phyloP scores from a whole-genome alignment of 2,888 invertebrate species.

The Leucozona laternaria region DNA sequence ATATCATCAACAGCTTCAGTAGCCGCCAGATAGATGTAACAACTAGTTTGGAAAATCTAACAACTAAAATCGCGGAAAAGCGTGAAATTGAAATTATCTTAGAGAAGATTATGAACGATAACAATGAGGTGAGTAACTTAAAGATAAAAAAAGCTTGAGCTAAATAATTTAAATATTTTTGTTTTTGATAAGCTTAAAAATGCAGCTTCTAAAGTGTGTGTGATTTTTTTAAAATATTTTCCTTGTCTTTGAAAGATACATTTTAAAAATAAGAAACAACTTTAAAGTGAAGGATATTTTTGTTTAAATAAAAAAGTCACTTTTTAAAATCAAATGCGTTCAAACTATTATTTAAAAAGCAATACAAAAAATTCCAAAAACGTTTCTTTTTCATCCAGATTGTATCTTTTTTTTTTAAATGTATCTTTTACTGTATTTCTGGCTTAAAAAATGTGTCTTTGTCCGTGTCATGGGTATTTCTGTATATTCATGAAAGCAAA shows the following conservation, averaged over 20 bases:
- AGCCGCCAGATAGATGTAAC: slow-evolving; percentile 87
- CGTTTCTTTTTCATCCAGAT: background rate
- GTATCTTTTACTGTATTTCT: background rate
- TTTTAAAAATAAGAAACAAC: background rate
- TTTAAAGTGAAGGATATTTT: background rate
- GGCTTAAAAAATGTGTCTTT: background rate
- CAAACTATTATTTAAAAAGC: background rate
- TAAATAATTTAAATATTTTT: background rate
- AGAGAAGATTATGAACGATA: slow-evolving; percentile 86
- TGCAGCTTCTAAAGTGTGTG: too few species aligned
- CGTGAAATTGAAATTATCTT: slow-evolving; percentile 84
- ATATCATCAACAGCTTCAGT: slow-evolving; percentile 88
- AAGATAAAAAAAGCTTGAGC: background rate
- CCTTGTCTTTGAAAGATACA: background rate
- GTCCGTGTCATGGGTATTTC: background rate
- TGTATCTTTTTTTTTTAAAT: background rate
- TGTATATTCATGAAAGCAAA: background rate
- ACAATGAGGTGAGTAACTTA: slow-evolving; percentile 86
- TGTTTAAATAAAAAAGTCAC: too few species aligned
- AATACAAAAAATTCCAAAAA: background rate
- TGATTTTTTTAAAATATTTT: background rate
- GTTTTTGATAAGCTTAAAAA: background rate
- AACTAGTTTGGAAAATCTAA: slow-evolving; percentile 89
- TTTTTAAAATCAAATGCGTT: background rate
- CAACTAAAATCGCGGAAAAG: slow-evolving; percentile 87